These are phyloP conservation scores for Lycocerus yunnanus DNA, from an alignment of 2,888 invertebrate genomes.

Conservation along the genomic window DNA sequence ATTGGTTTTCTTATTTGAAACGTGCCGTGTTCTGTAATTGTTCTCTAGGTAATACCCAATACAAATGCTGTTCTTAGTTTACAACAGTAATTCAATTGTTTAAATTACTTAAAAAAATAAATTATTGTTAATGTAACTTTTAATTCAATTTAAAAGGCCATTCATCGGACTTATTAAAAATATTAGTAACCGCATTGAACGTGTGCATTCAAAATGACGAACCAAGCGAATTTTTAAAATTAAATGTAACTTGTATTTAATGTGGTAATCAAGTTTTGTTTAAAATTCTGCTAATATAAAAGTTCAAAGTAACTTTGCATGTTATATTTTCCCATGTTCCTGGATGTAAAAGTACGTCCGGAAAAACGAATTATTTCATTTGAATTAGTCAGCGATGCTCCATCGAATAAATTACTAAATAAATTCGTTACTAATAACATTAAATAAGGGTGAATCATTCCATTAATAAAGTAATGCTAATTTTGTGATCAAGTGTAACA, in stretches of 20 bases:
- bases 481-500: conserved; percentile 31
- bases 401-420: conserved; percentile 1
- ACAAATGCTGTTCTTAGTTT: neutral
- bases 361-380: neutral
- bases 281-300: conserved; percentile 1
- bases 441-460: conserved; percentile 31
- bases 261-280: neutral
- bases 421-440: conserved; percentile 6
- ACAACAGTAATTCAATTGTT: neutral
- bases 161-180: neutral
- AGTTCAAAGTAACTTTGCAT: conserved; percentile 8
- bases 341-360: neutral
- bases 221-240: neutral
- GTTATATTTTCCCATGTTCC: conserved; percentile 13
- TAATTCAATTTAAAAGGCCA: neutral
- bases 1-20: neutral
- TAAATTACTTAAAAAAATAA: neutral
- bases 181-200: neutral
- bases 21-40: neutral
- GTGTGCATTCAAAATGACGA: neutral
- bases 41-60: neutral
- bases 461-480: conserved; percentile 33
- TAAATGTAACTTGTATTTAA: neutral
- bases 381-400: neutral
- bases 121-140: neutral